Base-by-base conservation (phyloP, 2,113 vertebrate genomes). In the Stictonetta naevosa region DNA sequence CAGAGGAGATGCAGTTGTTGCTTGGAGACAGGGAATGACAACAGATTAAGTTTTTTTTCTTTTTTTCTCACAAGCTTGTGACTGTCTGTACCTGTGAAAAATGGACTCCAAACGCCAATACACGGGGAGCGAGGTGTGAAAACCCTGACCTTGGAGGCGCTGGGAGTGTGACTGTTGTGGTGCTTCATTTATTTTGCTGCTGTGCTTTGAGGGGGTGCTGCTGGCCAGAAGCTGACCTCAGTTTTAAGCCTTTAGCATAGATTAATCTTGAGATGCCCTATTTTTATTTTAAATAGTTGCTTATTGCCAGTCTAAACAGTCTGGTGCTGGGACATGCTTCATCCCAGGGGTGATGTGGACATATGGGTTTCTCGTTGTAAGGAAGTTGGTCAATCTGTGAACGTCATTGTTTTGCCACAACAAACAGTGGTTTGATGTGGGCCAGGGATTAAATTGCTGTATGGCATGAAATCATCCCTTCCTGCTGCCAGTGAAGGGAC, bases 61-160 rank as follows among this genome's bases (percentile, higher is more conserved):
- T 7, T 3, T 7, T 3, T 10, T 3, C 44, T 92, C 7, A 4
- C 67, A 73, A 88, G 36, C 75, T 92, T 79, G 58, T 28, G 33
- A 75, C 89, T 90, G 31, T 40, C 72, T 95, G 90, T 95, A 95
- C 94, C 82, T 95, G 95, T 95, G 93, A 96, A 97, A 91, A 95
- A 55, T 15, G 84, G 75, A 80, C 78, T 95, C 83, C 78, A 91
- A 91, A 92, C 92, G 55, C 74, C 75, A 89, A 92, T 56, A 53
- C 80, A 48, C 52, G 28, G 84, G 76, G 78, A 80, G 40, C 63
- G n/a, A 87, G 74, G 89, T 93, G 93, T 96, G 92, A 97, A 94
- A 95, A 91, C 31, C 55, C 82, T 89, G 92, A 95, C 95, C 93
- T 95, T 89, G 89, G 67, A 83, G 69, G 33, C n/a, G 69, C 69